These are phyloP conservation scores for cattle (Bos taurus) DNA, from an alignment of 2,113 vertebrate species.

Conservation along the genomic window DNA sequence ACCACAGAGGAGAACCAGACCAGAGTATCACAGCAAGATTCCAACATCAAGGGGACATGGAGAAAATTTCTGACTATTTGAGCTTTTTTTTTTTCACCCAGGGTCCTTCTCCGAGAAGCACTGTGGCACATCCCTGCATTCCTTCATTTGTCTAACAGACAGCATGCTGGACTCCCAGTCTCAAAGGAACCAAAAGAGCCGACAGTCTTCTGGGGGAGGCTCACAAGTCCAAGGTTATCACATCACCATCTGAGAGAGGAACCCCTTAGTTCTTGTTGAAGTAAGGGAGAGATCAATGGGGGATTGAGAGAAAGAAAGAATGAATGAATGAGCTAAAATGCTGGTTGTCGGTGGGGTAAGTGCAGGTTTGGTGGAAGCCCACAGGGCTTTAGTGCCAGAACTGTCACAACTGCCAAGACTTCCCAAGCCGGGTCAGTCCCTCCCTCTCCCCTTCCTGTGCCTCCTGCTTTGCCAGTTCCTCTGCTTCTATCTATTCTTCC, in stretches of 20 bases:
- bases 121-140: rapidly evolving
- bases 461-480: neutral
- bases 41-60: rapidly evolving
- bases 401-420: neutral
- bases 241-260: neutral
- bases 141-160: neutral
- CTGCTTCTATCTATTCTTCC: too few relatives aligned
- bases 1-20: rapidly evolving
- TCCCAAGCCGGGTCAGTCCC: neutral
- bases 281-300: too few relatives aligned
- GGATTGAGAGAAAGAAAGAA: neutral
- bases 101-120: neutral
- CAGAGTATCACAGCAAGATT: neutral
- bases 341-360: rapidly evolving
- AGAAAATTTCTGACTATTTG: neutral
- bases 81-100: too few relatives aligned
- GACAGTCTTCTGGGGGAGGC: too few relatives aligned
- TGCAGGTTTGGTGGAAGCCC: neutral
- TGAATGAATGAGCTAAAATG: neutral
- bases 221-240: too few relatives aligned
- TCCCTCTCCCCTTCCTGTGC: too few relatives aligned
- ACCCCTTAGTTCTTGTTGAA: neutral
- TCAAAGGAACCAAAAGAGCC: neutral
- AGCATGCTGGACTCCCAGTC: rapidly evolving
- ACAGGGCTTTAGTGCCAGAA: neutral